Base-by-base conservation (phyloP, 2,888 invertebrate genomes). In the Eupithecia insigniata region DNA sequence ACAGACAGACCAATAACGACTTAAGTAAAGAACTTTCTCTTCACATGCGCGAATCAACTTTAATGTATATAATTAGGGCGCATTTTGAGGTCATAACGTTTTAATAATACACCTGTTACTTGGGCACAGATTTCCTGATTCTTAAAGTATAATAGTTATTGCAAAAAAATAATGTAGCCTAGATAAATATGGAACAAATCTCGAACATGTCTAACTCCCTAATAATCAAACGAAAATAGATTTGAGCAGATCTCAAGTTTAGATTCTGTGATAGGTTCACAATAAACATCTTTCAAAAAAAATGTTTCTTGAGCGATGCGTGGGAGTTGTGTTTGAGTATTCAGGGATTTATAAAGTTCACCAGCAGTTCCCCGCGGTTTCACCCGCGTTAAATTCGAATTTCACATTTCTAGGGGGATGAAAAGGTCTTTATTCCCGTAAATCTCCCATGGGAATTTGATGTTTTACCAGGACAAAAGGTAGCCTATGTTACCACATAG, bases 41-140 rank as follows among this genome's bases (percentile, higher is more conserved):
- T 51, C 22, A 22, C 22, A 51, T 22, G 22, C 22, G 51, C 51
- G 51, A 51, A 51, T 51, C 22, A 22, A 46, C 46, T 46, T 46
- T 46, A 46, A 46, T 46, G 46, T n/a, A 46, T 46, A n/a, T n/a
- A 46, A 46, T 46, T 46, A n/a, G 46, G 22, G n/a, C n/a, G n/a
- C 51, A 51, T 51, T 51, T 51, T 51, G 10, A 26, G 10, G 51
- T 51, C 51, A 22, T 22, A 51, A 51, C 4, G 51, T 22, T 51
- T 51, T 51, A 51, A 51, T n/a, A 22, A 51, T 22, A 51, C 22
- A 51, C 7, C 8, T 46, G 46, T 51, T 51, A 51, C 46, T 51
- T 51, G 22, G 46, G 2, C 46, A 51, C 46, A 51, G n/a, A 51
- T 51, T 46, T 46, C 8, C 46, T 46, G 46, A 46, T 46, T 46